Evolutionary conservation across 2,888 invertebrate genomes (phyloP), one percentile per base, ranked within the genome.

Genomic region (Aphrophora alni): DNA sequence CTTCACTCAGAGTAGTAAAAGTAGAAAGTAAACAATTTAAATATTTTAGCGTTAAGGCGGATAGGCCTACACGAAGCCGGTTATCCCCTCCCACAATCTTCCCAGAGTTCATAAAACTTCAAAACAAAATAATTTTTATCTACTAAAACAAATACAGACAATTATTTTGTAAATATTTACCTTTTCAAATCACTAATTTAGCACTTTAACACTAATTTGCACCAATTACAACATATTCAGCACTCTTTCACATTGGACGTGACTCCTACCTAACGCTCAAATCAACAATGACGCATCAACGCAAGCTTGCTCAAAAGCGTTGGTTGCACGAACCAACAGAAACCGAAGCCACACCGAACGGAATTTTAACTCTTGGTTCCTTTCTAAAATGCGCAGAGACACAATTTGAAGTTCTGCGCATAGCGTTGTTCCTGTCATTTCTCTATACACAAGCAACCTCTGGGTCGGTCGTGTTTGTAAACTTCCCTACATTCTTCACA

Each of bases 381-480:
- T 51, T 69, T 72, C 75, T 75, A 68, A 72, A 25, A 71, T 81
- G 81, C 81, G 81, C 78, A 81, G 72, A 27, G 38, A 33, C 68
- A n/a, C 28, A 26, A 74, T 74, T 78, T 26, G 27, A n/a, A 26
- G 33, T 70, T 75, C 71, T 81, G 81, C 81, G 81, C 81, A 81
- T 28, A 59, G 68, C 78, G 59, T 59, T 21, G 59, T 59, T 59
- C 59, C 5, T 21, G 2, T 59, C 59, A 2, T 59, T 59, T 59
- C 59, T 59, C n/a, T 59, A 59, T 14, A 21, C 14, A 59, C 59
- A 59, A 21, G 21, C 44, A 21, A 59, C 59, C 0, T 21, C 21
- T 59, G n/a, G 59, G 59, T 59, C 59, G 59, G 59, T 59, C 4
- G 21, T 59, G 59, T 59, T 59, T 59, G 59, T n/a, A 59, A 59